Evolutionary conservation across 1,140 invertebrate species (phyloP).

Genomic region (Venturia canescens): DNA sequence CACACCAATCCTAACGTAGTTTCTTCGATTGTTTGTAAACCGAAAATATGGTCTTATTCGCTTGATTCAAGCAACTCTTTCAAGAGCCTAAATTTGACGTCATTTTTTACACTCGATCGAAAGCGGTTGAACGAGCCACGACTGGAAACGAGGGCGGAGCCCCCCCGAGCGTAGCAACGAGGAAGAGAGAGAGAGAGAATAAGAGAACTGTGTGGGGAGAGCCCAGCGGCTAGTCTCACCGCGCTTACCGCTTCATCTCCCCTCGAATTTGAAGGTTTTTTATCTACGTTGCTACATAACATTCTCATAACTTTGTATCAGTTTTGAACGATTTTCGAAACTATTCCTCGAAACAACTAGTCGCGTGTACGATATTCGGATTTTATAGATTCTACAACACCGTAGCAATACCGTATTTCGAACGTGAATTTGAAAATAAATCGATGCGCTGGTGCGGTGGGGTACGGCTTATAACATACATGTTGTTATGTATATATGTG

Average conservation of each 20-base stretch:
- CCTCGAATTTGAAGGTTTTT: conserved; percentile 28
- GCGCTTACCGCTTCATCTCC: conserved; percentile 32
- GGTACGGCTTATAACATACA: neutral
- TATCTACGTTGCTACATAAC: neutral
- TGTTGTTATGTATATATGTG: conserved; percentile 2
- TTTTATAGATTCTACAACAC: too few species aligned
- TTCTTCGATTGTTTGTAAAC: conserved; percentile 58
- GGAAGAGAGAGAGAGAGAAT: conserved; percentile 7
- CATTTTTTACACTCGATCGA: too few species aligned
- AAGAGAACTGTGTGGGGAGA: neutral
- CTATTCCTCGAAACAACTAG: too few species aligned
- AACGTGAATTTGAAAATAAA: conserved; percentile 1
- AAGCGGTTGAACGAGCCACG: neutral
- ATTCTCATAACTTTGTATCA: neutral
- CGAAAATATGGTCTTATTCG: conserved; percentile 42
- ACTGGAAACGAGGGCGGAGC: conserved; percentile 57
- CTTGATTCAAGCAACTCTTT: neutral
- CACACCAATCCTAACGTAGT: neutral
- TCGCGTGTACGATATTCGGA: too few species aligned
- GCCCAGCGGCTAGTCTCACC: neutral
- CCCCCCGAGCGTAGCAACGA: conserved; percentile 53
- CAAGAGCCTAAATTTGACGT: neutral
- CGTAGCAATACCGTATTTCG: neutral
- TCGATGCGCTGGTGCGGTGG: neutral
- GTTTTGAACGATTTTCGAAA: neutral